These are phyloP conservation scores for Cirrhinus molitorella DNA, from an alignment of 2,797 vertebrate species.

Conservation along the genomic window DNA sequence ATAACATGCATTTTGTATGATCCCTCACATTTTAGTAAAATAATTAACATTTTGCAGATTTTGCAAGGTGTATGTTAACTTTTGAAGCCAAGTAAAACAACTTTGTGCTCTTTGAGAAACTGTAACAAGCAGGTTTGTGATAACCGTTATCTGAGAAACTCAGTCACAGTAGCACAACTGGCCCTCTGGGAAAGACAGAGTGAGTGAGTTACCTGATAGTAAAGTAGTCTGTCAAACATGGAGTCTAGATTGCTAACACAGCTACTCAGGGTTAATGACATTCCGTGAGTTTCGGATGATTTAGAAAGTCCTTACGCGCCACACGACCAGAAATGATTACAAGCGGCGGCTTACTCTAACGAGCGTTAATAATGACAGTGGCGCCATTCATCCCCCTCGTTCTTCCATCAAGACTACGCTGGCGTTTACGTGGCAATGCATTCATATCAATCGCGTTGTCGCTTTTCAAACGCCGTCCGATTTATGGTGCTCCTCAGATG, in stretches of 20 bases:
- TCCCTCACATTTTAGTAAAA: too few relatives aligned
- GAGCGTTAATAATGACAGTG: slow-evolving; percentile 47
- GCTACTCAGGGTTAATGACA: slow-evolving; percentile 44
- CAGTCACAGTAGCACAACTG: slow-evolving; percentile 30
- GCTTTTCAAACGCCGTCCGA: slow-evolving; percentile 53
- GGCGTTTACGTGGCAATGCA: slow-evolving; percentile 40
- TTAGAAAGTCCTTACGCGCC: slow-evolving; percentile 45
- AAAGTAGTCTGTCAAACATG: slow-evolving; percentile 46
- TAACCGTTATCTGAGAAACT: slow-evolving; percentile 33
- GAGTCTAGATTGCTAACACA: slow-evolving; percentile 39
- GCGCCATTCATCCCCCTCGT: slow-evolving; percentile 47
- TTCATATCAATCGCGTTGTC: slow-evolving; percentile 37
- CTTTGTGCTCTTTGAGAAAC: slow-evolving; percentile 20
- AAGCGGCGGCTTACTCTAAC: slow-evolving; percentile 30
- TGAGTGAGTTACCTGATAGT: slow-evolving; percentile 29
- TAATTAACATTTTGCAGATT: too few relatives aligned
- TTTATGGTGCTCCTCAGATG: slow-evolving; percentile 54
- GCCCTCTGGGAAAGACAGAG: slow-evolving; percentile 31
- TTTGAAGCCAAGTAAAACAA: not conserved
- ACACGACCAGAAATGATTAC: slow-evolving; percentile 53
- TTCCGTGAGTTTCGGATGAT: slow-evolving; percentile 35
- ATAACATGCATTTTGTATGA: too few relatives aligned
- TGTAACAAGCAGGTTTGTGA: slow-evolving; percentile 46
- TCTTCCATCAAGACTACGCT: slow-evolving; percentile 25
- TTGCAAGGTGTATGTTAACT: too few relatives aligned